These are phyloP conservation scores for Coturnix japonica DNA, from an alignment of 2,113 vertebrate species.

Conservation along the genomic window DNA sequence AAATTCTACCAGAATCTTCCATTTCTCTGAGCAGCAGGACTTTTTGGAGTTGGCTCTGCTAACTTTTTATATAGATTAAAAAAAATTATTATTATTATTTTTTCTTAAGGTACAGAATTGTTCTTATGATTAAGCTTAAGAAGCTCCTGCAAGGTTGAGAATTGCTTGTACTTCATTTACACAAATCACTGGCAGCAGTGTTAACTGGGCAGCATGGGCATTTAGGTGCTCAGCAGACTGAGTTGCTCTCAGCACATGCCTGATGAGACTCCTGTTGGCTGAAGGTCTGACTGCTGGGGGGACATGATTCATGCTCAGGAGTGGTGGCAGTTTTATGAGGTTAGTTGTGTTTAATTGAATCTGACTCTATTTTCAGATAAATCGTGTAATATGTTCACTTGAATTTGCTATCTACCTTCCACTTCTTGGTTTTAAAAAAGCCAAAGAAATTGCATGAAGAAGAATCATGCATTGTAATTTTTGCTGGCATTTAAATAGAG, in stretches of 20 bases:
- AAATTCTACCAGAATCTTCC: background rate
- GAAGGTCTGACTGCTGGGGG: background rate
- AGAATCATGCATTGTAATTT: background rate
- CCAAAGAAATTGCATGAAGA: background rate
- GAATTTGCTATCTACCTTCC: constrained; percentile 11
- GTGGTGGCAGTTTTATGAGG: background rate
- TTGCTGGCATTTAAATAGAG: background rate
- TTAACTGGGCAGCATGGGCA: background rate
- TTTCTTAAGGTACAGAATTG: background rate
- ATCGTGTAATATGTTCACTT: background rate
- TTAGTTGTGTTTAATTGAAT: constrained; percentile 43
- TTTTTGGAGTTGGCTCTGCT: background rate
- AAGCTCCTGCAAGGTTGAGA: background rate
- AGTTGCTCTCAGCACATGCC: background rate
- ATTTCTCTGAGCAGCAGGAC: background rate
- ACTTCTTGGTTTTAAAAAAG: constrained; percentile 33
- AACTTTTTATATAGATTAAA: background rate
- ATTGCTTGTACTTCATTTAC: background rate
- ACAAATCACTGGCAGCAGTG: background rate
- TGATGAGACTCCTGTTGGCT: background rate
- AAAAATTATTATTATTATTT: background rate
- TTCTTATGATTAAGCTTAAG: background rate
- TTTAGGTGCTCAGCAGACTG: background rate
- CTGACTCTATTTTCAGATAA: constrained; percentile 45
- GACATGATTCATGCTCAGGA: background rate